phyloP scores from a whole-genome alignment of 2,113 vertebrate genomes.

The Cinclus mexicanus region DNA sequence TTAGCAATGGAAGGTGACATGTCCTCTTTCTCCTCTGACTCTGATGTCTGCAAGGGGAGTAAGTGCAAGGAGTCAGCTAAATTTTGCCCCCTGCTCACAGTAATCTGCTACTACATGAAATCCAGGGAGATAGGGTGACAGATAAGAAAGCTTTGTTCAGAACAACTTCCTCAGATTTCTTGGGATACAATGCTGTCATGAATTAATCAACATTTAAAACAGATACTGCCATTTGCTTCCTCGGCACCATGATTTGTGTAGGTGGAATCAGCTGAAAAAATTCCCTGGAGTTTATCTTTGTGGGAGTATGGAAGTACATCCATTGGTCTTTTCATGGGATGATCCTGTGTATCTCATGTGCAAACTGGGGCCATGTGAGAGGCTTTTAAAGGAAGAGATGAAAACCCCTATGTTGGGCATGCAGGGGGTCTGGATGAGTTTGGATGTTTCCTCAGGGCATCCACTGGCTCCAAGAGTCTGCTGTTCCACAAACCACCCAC shows the following conservation, averaged over 20 bases:
- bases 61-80: not conserved
- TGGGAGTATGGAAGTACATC: not conserved
- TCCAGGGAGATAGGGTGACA: not conserved
- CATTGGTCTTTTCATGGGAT: not conserved
- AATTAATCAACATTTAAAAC: not conserved
- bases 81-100: not conserved
- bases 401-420: not conserved
- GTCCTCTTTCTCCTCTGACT: not conserved
- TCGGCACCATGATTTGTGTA: not conserved
- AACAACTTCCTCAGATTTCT: not conserved
- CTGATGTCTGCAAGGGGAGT: not conserved
- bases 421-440: not conserved
- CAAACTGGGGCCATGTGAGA: not conserved
- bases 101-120: not conserved
- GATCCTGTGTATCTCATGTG: not conserved
- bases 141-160: not conserved
- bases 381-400: not conserved
- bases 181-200: not conserved
- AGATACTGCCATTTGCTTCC: not conserved
- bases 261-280: not conserved
- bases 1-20: not conserved
- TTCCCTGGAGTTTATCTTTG: not conserved
- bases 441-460: not conserved
- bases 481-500: not conserved
- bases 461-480: not conserved